Conservation (phyloP, 1,140 invertebrate species). For the Drosophila aff. region DNA sequence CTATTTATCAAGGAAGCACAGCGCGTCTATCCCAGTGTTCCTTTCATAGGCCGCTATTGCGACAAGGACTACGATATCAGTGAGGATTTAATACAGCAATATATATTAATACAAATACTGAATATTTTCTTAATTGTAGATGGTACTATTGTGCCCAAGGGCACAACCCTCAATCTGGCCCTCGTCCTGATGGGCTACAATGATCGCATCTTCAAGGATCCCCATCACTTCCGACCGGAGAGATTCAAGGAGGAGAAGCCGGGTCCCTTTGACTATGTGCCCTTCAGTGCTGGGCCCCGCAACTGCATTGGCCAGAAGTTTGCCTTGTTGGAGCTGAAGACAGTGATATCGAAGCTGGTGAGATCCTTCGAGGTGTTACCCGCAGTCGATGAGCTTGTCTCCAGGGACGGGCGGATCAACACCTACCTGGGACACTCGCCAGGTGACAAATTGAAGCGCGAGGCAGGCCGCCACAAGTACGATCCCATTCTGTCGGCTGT, state of each 20-base stretch:
- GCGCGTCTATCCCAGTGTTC: conserved; percentile 89
- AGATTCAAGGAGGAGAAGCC: conserved; percentile 87
- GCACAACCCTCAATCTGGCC: conserved; percentile 58
- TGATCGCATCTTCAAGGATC: conserved; percentile 88
- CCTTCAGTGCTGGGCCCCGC: conserved; percentile 86
- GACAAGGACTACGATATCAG: conserved; percentile 74
- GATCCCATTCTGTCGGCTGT: conserved; percentile 72
- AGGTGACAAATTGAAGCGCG: conserved; percentile 24
- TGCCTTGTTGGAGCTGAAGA: conserved; percentile 86
- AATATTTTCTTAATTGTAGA: conserved; percentile 24
- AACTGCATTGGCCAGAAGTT: conserved; percentile 85
- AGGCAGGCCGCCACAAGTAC: conserved; percentile 62
- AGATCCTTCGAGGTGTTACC: conserved; percentile 79
- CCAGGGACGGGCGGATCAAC: conserved; percentile 62
- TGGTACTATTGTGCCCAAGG: conserved; percentile 63
- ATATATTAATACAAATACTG: too few relatives aligned
- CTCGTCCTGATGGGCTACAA: conserved; percentile 69
- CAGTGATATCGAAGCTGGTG: conserved; percentile 84
- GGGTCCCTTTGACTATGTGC: conserved; percentile 87
- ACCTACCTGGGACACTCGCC: conserved; percentile 58
- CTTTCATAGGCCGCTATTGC: conserved; percentile 87
- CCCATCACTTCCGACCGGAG: conserved; percentile 91
- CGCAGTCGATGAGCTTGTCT: conserved; percentile 65
- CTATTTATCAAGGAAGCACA: conserved; percentile 88
- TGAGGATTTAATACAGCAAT: conserved; percentile 17